Percentiles rank a stretch among this genome's conserved stretches.
phyloP scores from a whole-genome alignment of 2,797 vertebrate genomes.

The Sebastes trivittatus region DNA sequence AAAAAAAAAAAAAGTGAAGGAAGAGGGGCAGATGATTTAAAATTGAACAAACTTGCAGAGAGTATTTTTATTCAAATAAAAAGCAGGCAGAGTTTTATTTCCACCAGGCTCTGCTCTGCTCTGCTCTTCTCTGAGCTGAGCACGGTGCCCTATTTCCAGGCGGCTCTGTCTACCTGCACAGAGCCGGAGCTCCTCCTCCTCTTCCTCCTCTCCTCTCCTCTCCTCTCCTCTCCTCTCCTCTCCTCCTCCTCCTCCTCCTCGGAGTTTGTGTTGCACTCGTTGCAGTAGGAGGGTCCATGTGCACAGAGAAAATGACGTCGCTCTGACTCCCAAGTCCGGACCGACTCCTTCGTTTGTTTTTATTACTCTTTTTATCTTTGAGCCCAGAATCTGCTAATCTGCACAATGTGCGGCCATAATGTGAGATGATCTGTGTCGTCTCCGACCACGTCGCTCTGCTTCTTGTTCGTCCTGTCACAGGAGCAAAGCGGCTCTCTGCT shows the following conservation, averaged over 20 bases:
- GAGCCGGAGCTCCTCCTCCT: slow-evolving; percentile 26
- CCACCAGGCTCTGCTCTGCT: no score
- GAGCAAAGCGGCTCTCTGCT: slow-evolving; percentile 66
- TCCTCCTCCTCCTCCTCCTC: slow-evolving; percentile 21
- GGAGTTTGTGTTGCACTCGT: slow-evolving; percentile 81
- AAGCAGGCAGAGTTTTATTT: not conserved
- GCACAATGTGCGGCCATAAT: slow-evolving; percentile 66
- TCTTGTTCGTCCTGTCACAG: slow-evolving; percentile 66
- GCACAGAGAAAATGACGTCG: slow-evolving; percentile 81
- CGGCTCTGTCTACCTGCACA: slow-evolving; percentile 74
- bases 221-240: no score
- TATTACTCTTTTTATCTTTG: slow-evolving; percentile 66
- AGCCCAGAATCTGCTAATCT: slow-evolving; percentile 57
- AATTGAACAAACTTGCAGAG: not conserved
- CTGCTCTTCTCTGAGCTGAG: not conserved
- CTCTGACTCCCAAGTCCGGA: slow-evolving; percentile 79
- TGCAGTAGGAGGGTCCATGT: slow-evolving; percentile 85
- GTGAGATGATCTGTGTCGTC: slow-evolving; percentile 72
- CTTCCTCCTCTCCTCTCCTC: not conserved
- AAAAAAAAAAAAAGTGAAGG: not conserved
- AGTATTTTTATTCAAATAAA: not conserved
- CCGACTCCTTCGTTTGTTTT: slow-evolving; percentile 82
- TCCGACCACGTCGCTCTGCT: slow-evolving; percentile 64
- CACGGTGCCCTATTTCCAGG: slow-evolving; percentile 75
- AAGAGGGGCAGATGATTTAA: not conserved